These are phyloP conservation scores for Leptinotarsa texana DNA, from an alignment of 1,140 invertebrate species.

Conservation along the genomic window DNA sequence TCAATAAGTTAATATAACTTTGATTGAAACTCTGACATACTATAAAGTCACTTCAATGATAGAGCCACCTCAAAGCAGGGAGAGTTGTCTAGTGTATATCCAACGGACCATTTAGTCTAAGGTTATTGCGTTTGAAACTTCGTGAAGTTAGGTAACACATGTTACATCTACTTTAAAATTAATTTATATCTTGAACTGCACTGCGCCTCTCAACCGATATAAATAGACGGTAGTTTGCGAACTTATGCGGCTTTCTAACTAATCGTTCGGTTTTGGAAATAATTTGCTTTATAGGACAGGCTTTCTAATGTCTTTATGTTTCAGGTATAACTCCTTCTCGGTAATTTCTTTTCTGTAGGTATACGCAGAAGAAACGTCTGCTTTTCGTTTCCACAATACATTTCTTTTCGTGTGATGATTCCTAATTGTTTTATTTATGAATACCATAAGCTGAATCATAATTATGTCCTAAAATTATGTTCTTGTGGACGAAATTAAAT, in stretches of 20 bases:
- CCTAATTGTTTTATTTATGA: too few species aligned
- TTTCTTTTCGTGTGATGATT: too few species aligned
- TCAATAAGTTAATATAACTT: too few species aligned
- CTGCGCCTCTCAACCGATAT: neutral
- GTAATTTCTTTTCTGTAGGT: too few species aligned
- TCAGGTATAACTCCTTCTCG: too few species aligned
- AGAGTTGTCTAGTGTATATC: slow-evolving; percentile 1
- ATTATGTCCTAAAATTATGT: too few species aligned
- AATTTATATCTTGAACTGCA: slow-evolving; percentile 8
- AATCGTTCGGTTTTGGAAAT: neutral
- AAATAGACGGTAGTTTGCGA: slow-evolving; percentile 4
- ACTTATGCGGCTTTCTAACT: slow-evolving; percentile 8
- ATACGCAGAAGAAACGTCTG: too few species aligned
- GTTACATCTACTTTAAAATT: slow-evolving; percentile 1
- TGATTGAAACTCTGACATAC: too few species aligned
- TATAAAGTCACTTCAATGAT: neutral
- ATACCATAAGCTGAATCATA: too few species aligned
- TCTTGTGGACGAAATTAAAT: too few species aligned
- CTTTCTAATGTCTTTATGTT: too few species aligned
- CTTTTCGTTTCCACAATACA: too few species aligned
- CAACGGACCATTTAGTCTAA: neutral
- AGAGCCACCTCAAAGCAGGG: neutral
- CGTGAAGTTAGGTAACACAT: neutral
- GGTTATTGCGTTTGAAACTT: slow-evolving; percentile 1
- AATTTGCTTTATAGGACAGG: neutral